Conservation (phyloP, 2,113 vertebrate genomes). For the Casuarius casuarius region DNA sequence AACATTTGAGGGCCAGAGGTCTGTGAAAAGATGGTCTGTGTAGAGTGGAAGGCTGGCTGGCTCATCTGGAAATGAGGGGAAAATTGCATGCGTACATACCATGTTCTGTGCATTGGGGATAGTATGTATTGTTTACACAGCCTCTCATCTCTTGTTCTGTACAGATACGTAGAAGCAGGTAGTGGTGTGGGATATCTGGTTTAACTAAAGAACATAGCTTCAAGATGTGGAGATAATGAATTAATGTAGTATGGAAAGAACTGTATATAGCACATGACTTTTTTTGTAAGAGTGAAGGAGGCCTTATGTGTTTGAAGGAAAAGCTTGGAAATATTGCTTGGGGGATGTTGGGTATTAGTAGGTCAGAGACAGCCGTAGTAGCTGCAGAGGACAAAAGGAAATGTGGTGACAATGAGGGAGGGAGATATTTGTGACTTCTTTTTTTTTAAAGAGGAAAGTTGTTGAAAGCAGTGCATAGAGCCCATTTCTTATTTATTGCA, state of each 20-base stretch:
- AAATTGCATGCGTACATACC: not conserved
- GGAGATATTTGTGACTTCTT: not conserved
- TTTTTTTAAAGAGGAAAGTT: not conserved
- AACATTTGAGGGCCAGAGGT: not conserved
- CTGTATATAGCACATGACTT: not conserved
- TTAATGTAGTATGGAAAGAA: not conserved
- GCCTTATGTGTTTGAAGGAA: not conserved
- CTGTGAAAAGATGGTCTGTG: fast-evolving
- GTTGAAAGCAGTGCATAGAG: not conserved
- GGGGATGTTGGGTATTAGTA: not conserved
- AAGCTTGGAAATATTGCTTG: not conserved
- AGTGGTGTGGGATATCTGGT: not conserved
- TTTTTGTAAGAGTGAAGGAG: not conserved
- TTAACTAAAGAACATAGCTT: not conserved
- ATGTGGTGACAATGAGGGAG: not conserved
- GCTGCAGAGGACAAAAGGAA: not conserved
- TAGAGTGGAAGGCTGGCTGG: not conserved
- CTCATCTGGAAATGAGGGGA: not conserved
- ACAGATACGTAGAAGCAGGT: not conserved
- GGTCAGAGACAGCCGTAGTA: not conserved
- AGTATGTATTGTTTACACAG: not conserved
- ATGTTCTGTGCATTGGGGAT: not conserved
- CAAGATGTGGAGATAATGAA: not conserved
- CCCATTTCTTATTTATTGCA: not conserved
- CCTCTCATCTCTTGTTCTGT: not conserved